Conservation (phyloP, 2,888 invertebrate species). For the Meiosimyza decipiens region DNA sequence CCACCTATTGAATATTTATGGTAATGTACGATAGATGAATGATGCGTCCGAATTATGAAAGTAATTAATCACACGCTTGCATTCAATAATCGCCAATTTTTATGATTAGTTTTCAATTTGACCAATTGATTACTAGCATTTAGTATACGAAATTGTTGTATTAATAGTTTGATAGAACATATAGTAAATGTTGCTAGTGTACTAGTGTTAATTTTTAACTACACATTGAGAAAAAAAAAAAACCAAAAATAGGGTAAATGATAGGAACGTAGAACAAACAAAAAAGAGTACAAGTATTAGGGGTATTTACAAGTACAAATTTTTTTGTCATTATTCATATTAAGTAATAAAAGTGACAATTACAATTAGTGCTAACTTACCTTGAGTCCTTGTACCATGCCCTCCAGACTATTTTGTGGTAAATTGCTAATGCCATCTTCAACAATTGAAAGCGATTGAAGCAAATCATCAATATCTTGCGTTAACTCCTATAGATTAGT, state of each 20-base stretch:
- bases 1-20: no score
- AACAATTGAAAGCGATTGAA: conserved; percentile 74
- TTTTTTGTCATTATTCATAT: neutral
- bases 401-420: conserved; percentile 77
- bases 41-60: conserved; percentile 57
- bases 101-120: neutral
- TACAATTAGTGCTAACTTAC: conserved; percentile 67
- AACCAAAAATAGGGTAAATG: neutral
- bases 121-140: neutral
- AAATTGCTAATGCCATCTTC: conserved; percentile 76
- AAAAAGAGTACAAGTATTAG: neutral
- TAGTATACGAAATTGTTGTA: neutral
- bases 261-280: neutral
- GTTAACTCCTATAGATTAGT: conserved; percentile 69
- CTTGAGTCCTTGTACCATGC: conserved; percentile 78
- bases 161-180: neutral
- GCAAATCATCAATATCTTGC: conserved; percentile 78
- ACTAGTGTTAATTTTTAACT: neutral
- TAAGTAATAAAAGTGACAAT: neutral
- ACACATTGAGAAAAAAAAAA: neutral
- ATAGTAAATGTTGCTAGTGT: neutral
- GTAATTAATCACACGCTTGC: conserved; percentile 56
- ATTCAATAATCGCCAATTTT: conserved; percentile 54
- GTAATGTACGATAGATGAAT: conserved; percentile 57
- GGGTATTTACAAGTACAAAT: no score